Evolutionary conservation across 2,113 vertebrate species (phyloP), one percentile per base, ranked within the genome.

Genomic region (Otus sunia): DNA sequence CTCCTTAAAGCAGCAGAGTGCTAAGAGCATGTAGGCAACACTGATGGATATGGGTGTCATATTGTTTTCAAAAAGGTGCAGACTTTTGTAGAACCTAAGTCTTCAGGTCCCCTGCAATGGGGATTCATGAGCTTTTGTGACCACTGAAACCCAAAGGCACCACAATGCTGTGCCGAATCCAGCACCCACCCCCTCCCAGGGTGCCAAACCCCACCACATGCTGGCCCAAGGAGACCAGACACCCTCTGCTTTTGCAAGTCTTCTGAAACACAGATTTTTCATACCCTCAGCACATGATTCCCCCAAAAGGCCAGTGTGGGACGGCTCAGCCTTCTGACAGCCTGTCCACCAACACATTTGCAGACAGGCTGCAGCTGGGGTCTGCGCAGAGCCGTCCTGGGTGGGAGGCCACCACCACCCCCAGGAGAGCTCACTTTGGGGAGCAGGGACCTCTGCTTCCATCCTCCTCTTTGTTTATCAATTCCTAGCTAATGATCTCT

Each of bases 341-440:
- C 47, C 82, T 71, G 79, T 92, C 88, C 88, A 45, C 86, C 18
- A 39, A 75, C 88, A 88, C 19, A 0, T 84, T 9, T 45, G 71
- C 84, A 90, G 95, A 95, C 89, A 89, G 71, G 45, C 94, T 90
- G 77, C 94, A 97, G 95, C 92, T 97, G 97, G 88, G 90, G 10
- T 78, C 68, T 8, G 11, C 1, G 10, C 4, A 2, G 45, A 94
- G 79, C 72, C 37, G 0, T 71, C 69, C 64, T 81, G 88, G 91
- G 62, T 92, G 94, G 87, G 96, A 91, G 77, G 79, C 91, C 90
- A 92, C 74, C 60, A 3, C 52, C 5, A 0, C 4, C 50, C 73
- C 68, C 3, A 0, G 13, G 16, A 63, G 50, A 80, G 69, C 71
- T 63, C 52, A 88, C 78, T 60, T 4, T 37, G 82, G 67, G 45